Evolutionary conservation across 2,797 vertebrate species (phyloP).

Genomic region (Lerista edwardsae): DNA sequence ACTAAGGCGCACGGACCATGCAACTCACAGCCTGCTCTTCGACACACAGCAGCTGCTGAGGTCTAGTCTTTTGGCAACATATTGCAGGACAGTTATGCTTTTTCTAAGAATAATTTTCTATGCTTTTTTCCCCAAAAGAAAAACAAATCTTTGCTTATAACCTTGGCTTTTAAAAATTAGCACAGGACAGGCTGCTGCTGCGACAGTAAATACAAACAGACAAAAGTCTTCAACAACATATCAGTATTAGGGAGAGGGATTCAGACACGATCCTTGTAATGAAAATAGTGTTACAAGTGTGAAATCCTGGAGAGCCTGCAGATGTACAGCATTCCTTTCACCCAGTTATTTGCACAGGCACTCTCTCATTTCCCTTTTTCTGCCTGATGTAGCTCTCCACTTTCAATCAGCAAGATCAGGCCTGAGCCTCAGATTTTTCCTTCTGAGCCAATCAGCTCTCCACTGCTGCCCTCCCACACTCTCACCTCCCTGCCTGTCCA

Average conservation of each 20-base stretch:
- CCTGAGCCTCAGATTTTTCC: neutral
- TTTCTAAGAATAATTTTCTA: no score
- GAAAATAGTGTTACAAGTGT: neutral
- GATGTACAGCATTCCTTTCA: neutral
- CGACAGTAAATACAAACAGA: neutral
- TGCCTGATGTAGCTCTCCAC: neutral
- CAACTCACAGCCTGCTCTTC: neutral
- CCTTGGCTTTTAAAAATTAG: neutral
- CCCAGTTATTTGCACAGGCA: conserved; percentile 8
- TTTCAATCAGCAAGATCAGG: neutral
- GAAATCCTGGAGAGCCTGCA: neutral
- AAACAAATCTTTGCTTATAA: no score
- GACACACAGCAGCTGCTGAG: neutral
- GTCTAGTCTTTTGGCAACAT: neutral
- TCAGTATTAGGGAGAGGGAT: neutral
- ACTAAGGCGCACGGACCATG: neutral
- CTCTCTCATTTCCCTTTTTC: neutral
- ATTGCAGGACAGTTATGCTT: neutral
- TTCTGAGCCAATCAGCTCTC: neutral
- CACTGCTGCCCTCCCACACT: neutral
- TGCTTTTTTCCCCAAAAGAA: no score
- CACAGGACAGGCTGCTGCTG: neutral
- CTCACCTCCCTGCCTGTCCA: neutral
- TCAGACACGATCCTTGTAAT: neutral
- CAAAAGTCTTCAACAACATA: neutral